These are phyloP conservation scores for Minunthozetes semirufus DNA, from an alignment of 2,888 invertebrate species.

Conservation along the genomic window DNA sequence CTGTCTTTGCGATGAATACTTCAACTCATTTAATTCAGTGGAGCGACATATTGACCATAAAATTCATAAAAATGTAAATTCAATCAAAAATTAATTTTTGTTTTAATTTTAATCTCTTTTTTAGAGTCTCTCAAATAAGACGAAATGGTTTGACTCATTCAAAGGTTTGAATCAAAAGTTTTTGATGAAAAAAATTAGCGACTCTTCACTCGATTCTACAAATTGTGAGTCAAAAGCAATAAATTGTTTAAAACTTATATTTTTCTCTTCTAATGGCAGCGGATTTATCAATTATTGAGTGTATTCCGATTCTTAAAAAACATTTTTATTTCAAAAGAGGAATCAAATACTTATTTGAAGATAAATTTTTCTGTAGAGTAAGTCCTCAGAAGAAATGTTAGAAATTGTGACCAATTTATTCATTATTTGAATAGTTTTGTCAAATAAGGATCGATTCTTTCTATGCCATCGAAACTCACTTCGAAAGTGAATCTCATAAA, in stretches of 20 bases:
- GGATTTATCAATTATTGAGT: neutral
- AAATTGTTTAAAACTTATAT: too few relatives aligned
- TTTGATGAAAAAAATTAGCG: neutral
- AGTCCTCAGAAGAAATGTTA: neutral
- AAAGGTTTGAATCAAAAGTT: neutral
- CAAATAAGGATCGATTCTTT: neutral
- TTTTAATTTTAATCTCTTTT: neutral
- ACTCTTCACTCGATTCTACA: neutral
- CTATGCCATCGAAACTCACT: neutral
- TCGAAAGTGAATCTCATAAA: neutral
- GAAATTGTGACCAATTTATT: neutral
- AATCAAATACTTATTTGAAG: neutral
- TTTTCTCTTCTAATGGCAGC: too few relatives aligned
- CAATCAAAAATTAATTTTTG: neutral
- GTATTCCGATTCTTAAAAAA: neutral
- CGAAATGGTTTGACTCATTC: neutral
- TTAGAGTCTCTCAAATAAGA: neutral
- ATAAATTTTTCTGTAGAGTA: slow-evolving; percentile 2
- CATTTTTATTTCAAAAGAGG: slow-evolving; percentile 18
- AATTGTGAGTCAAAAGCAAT: too few relatives aligned
- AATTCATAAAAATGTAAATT: neutral
- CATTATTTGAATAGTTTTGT: neutral
- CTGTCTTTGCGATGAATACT: slow-evolving; percentile 12
- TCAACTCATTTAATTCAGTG: neutral
- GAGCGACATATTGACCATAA: neutral